These are phyloP conservation scores for Eledona agricola DNA, from an alignment of 2,888 invertebrate species.

Conservation along the genomic window DNA sequence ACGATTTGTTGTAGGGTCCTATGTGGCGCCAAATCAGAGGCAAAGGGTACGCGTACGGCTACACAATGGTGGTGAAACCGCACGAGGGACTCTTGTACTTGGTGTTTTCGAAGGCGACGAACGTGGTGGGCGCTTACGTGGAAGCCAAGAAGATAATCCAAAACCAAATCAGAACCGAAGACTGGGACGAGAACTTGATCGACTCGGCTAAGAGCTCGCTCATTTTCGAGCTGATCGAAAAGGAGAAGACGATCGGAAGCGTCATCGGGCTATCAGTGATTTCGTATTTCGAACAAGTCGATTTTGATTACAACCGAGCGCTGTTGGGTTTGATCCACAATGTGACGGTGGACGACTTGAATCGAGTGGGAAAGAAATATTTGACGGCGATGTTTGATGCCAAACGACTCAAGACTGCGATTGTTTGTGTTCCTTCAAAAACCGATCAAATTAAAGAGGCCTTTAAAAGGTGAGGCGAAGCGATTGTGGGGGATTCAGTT, in stretches of 20 bases:
- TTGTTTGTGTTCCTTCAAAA: slow-evolving; percentile 82
- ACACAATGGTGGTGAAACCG: slow-evolving; percentile 70
- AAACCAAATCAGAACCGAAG: slow-evolving; percentile 68
- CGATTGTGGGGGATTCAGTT: slow-evolving; percentile 1
- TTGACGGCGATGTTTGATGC: slow-evolving; percentile 74
- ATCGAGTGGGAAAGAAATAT: slow-evolving; percentile 76
- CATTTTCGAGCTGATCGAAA: slow-evolving; percentile 85
- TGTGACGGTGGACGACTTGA: slow-evolving; percentile 72
- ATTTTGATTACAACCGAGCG: slow-evolving; percentile 73
- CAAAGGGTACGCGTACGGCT: slow-evolving; percentile 84
- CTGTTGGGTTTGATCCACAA: slow-evolving; percentile 72
- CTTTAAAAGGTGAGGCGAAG: slow-evolving; percentile 69
- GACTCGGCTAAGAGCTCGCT: slow-evolving; percentile 86
- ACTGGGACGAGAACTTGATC: slow-evolving; percentile 78
- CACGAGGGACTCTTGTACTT: slow-evolving; percentile 78
- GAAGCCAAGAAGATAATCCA: slow-evolving; percentile 80
- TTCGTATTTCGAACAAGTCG: slow-evolving; percentile 74
- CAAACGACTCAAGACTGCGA: slow-evolving; percentile 68
- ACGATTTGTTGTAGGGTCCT: slow-evolving; percentile 71
- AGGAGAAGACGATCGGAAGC: slow-evolving; percentile 80
- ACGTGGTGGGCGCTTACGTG: slow-evolving; percentile 80
- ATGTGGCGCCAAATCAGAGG: slow-evolving; percentile 90
- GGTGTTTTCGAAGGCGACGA: slow-evolving; percentile 78
- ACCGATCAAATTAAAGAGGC: slow-evolving; percentile 71
- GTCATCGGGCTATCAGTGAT: slow-evolving; percentile 77